A percentile compares a stretch with the other conserved stretches of the same genome.
Evolutionary conservation across 2,797 vertebrate species (phyloP).

Genomic region (Loris lydekkerianus): DNA sequence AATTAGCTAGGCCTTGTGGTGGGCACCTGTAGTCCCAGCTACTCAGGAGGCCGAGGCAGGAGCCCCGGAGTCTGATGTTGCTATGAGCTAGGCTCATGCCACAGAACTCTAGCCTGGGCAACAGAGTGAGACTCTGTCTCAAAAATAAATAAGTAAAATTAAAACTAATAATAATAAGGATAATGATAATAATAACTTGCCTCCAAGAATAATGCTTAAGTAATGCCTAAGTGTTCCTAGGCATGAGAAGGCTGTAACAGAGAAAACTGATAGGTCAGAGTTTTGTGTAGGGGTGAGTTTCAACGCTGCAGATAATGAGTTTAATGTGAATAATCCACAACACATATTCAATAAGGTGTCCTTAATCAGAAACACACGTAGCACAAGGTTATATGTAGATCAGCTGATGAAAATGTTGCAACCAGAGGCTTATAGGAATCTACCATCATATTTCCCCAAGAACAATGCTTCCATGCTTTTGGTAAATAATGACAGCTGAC

Average conservation of each 20-base stretch:
- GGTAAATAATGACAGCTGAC: too few species aligned
- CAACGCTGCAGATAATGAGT: fast-evolving
- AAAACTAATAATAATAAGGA: too few species aligned
- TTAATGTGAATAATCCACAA: background rate
- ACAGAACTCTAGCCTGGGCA: too few species aligned
- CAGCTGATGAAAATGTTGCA: background rate
- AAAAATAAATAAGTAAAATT: too few species aligned
- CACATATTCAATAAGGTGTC: background rate
- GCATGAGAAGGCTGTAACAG: background rate
- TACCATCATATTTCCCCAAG: background rate
- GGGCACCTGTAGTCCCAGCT: too few species aligned
- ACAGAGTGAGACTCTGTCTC: too few species aligned
- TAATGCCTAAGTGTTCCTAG: background rate
- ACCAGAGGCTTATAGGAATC: background rate
- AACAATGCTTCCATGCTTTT: too few species aligned
- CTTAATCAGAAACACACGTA: background rate
- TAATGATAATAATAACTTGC: background rate
- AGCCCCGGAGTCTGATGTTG: too few species aligned
- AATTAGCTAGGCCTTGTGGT: too few species aligned
- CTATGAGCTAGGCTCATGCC: too few species aligned
- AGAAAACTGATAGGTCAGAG: background rate
- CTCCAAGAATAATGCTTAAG: background rate
- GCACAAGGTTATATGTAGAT: background rate
- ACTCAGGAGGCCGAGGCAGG: too few species aligned
- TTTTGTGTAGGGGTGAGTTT: fast-evolving